Base-by-base conservation (phyloP, 2,113 vertebrate genomes). In the Macroglossus sobrinus region DNA sequence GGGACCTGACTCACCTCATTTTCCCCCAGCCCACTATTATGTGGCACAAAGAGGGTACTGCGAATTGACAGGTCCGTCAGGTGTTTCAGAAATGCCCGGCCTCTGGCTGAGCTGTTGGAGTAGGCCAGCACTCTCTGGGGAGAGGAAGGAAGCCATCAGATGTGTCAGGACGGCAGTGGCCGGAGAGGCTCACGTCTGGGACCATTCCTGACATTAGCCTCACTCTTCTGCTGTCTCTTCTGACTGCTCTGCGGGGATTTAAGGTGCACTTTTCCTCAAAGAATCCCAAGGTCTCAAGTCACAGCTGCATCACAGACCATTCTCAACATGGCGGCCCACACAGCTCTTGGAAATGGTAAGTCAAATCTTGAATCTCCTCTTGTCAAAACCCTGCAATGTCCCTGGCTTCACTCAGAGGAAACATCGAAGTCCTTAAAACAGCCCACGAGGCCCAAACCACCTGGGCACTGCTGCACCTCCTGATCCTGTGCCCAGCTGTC, bases 41-140 rank as follows among this genome's bases (percentile, higher is more conserved):
- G 98, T 0, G 99, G 99, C 33, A 99, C 99, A 47, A 99, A 99
- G 61, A 99, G 98, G 0, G 99, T 99, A 19, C 98, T 98, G 0
- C 69, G 98, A 72, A 97, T 89, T 0, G 99, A 98, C 78, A 98
- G 97, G 98, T 99, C 98, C 0, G 97, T 98, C 82, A 99, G 99
- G 45, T 97, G 98, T 64, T 53, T 98, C 86, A 99, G 81, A 84
- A 99, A 99, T 0, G 97, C 97, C 74, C 50, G 98, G 47, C 99
- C 99, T 5, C 96, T 98, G 72, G 88, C 93, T 0, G 99, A 99
- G 93, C 84, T 97, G 97, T 98, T 98, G 61, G 99, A 99, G 61
- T 99, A 99, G 97, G 97, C 98, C 95, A 99, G 98, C 97, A 99
- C 98, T 97, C 99, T 98, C 99, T 99, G 95, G 63, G 96, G 95